phyloP scores from a whole-genome alignment of 2,113 vertebrate species.

The Turdus rufiventris region DNA sequence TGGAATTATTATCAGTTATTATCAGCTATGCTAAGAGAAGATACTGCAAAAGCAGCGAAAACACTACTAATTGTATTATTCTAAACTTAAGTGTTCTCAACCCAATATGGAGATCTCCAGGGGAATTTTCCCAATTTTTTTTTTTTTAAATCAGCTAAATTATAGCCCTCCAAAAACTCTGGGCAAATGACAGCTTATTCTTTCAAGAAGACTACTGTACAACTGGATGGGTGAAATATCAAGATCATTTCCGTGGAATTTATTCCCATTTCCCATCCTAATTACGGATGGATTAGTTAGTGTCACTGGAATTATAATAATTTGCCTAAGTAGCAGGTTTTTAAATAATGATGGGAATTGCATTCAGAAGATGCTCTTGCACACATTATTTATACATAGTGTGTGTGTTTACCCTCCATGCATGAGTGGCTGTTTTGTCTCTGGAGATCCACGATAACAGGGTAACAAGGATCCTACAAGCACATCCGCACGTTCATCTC shows the following conservation, averaged over 20 bases:
- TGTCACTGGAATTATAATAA: slow-evolving; percentile 57
- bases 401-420: slow-evolving; percentile 33
- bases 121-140: neutral
- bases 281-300: slow-evolving; percentile 61
- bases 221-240: neutral
- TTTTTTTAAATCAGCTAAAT: neutral
- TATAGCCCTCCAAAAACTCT: neutral
- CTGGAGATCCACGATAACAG: neutral
- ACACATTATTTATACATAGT: slow-evolving; percentile 29
- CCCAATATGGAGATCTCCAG: neutral
- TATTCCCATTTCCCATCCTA: slow-evolving; percentile 59
- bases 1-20: neutral
- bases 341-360: slow-evolving; percentile 33
- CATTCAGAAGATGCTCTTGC: neutral
- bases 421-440: slow-evolving; percentile 32
- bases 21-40: neutral
- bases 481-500: neutral
- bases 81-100: neutral
- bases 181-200: neutral
- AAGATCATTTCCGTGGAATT: slow-evolving; percentile 20
- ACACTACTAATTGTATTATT: neutral
- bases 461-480: slow-evolving; percentile 25
- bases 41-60: neutral
- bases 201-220: neutral
- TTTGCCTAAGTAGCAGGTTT: slow-evolving; percentile 42